Conservation (phyloP, 2,797 vertebrate genomes). For the Lophius americanus region DNA sequence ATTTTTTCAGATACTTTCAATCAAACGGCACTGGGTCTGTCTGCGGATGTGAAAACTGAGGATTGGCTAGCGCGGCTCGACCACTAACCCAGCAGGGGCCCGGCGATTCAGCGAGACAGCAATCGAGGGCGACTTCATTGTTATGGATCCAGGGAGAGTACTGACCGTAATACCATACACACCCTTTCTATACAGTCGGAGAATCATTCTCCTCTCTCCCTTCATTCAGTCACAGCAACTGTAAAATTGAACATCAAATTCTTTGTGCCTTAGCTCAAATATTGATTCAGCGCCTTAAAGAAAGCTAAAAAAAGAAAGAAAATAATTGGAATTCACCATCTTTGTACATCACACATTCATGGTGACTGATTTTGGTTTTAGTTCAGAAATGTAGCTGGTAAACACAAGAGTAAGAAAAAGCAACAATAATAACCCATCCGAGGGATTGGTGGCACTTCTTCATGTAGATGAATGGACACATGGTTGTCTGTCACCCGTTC, state of each 20-base stretch:
- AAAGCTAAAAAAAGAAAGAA: slow-evolving; percentile 43
- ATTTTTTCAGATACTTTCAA: slow-evolving; percentile 71
- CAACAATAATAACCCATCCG: slow-evolving; percentile 63
- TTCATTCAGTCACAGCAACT: slow-evolving; percentile 52
- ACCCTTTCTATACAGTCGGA: slow-evolving; percentile 50
- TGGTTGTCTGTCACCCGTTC: slow-evolving; percentile 66
- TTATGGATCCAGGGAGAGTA: slow-evolving; percentile 63
- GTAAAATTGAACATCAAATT: slow-evolving; percentile 62
- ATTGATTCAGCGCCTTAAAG: slow-evolving; percentile 52
- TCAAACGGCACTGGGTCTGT: slow-evolving; percentile 65
- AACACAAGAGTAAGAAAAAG: slow-evolving; percentile 49
- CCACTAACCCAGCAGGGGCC: slow-evolving; percentile 50
- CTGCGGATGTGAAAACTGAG: slow-evolving; percentile 46
- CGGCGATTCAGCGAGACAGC: slow-evolving; percentile 67
- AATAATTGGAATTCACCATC: slow-evolving; percentile 48
- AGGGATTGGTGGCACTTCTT: slow-evolving; percentile 76
- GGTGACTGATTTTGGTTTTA: slow-evolving; percentile 79
- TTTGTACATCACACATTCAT: slow-evolving; percentile 81
- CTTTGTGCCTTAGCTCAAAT: slow-evolving; percentile 71
- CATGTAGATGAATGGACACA: slow-evolving; percentile 65
- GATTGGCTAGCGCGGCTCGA: slow-evolving; percentile 52
- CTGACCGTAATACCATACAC: slow-evolving; percentile 60
- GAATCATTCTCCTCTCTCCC: slow-evolving; percentile 45
- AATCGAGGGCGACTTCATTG: slow-evolving; percentile 67
- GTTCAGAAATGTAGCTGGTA: slow-evolving; percentile 61